phyloP scores from a whole-genome alignment of 2,113 vertebrate species.

The Saguinus imperator region DNA sequence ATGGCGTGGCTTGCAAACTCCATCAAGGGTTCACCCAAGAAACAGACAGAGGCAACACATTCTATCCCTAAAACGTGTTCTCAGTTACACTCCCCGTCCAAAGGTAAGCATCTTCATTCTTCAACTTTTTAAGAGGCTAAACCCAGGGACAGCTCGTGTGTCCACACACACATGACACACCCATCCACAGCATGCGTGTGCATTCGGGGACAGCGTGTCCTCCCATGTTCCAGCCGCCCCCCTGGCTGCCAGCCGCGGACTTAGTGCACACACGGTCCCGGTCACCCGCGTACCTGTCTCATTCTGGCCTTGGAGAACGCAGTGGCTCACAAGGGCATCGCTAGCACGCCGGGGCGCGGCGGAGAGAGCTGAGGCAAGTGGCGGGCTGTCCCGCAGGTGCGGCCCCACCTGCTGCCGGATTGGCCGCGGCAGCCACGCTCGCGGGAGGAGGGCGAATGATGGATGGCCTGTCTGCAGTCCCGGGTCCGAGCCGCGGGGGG shows the following conservation, averaged over 20 bases:
- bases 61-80: neutral
- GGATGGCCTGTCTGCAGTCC: slow-evolving; percentile 95
- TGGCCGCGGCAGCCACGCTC: slow-evolving; percentile 86
- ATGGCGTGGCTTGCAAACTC: neutral
- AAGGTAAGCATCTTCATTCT: neutral
- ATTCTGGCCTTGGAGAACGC: slow-evolving; percentile 4
- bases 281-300: slow-evolving; percentile 59
- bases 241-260: neutral
- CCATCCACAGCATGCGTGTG: too few relatives aligned
- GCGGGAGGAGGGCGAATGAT: slow-evolving; percentile 93
- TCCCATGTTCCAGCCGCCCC: neutral
- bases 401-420: slow-evolving; percentile 91
- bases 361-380: slow-evolving; percentile 61
- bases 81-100: neutral
- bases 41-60: neutral
- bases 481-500: slow-evolving; percentile 91
- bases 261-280: neutral
- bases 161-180: too few relatives aligned
- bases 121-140: neutral
- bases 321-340: slow-evolving; percentile 65
- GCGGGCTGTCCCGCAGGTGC: slow-evolving; percentile 83
- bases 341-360: slow-evolving; percentile 67
- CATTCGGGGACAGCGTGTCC: neutral
- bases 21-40: neutral
- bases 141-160: neutral